Percentiles rank a stretch among this genome's conserved stretches.
Evolutionary conservation across 2,888 invertebrate species (phyloP).

Genomic region (Eristalis pertinax): DNA sequence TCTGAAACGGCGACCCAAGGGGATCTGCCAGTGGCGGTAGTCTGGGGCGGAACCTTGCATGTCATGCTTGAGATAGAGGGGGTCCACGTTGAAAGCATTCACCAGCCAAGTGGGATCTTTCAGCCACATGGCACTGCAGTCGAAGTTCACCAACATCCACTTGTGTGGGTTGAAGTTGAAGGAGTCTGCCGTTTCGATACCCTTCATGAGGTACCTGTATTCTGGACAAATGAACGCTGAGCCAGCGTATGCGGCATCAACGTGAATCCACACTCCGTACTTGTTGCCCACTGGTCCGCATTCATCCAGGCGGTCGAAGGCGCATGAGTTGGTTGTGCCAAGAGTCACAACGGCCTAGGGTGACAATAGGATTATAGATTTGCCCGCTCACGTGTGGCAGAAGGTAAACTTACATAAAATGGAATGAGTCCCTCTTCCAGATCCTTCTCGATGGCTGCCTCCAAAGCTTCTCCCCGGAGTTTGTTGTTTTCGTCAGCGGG

Average conservation of each 20-base stretch:
- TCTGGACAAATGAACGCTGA: conserved; percentile 98
- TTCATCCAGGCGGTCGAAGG: conserved; percentile 95
- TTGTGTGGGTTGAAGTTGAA: conserved; percentile 99
- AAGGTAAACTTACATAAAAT: conserved; percentile 90
- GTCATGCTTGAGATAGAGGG: conserved; percentile 96
- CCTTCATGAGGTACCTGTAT: conserved; percentile 94
- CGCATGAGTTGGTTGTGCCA: conserved; percentile 97
- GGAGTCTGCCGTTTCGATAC: conserved; percentile 94
- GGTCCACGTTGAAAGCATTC: conserved; percentile 98
- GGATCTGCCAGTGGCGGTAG: conserved; percentile 99
- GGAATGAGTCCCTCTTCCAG: conserved; percentile 94
- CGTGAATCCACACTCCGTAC: conserved; percentile 94
- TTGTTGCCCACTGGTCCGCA: conserved; percentile 93
- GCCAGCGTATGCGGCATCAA: conserved; percentile 98
- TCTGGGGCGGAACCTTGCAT: conserved; percentile 95
- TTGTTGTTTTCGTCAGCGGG: conserved; percentile 87
- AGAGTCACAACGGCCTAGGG: conserved; percentile 91
- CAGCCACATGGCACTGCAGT: conserved; percentile 99
- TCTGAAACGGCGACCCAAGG: conserved; percentile 95
- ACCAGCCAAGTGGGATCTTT: conserved; percentile 94
- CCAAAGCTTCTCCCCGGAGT: conserved; percentile 89
- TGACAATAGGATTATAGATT: conserved; percentile 25
- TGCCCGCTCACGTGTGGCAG: background rate
- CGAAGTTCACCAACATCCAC: conserved; percentile 99
- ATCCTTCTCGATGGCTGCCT: conserved; percentile 92